These are phyloP conservation scores for Herpailurus yagouaroundi DNA, from an alignment of 2,113 vertebrate genomes.

Conservation along the genomic window DNA sequence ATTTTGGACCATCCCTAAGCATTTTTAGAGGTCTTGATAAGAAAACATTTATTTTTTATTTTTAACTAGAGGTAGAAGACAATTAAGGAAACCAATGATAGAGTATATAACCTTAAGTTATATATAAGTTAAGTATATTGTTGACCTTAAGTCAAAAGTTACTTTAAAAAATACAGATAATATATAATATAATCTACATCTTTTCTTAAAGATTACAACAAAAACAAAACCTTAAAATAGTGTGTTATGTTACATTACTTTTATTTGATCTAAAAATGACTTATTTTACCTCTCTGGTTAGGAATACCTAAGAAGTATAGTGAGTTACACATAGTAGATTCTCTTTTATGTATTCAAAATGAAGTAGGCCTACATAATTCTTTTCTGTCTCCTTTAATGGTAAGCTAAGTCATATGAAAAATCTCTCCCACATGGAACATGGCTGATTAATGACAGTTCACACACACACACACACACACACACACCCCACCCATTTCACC, in stretches of 20 bases:
- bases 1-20: neutral
- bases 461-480: neutral
- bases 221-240: neutral
- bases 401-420: neutral
- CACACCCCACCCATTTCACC: neutral
- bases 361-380: neutral
- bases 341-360: neutral
- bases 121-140: neutral
- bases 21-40: slow-evolving; percentile 3
- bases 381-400: neutral
- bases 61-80: neutral
- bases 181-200: neutral
- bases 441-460: neutral
- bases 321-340: neutral
- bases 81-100: slow-evolving; percentile 14
- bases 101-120: neutral
- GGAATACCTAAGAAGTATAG: neutral
- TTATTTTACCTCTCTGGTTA: neutral
- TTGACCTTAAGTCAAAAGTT: neutral
- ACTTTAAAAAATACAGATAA: neutral
- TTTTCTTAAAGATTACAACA: neutral
- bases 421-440: neutral
- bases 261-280: neutral
- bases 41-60: neutral
- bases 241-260: neutral